Evolutionary conservation across 2,113 vertebrate species (phyloP), one percentile per base, ranked within the genome.

Genomic region (Struthidea cinerea): DNA sequence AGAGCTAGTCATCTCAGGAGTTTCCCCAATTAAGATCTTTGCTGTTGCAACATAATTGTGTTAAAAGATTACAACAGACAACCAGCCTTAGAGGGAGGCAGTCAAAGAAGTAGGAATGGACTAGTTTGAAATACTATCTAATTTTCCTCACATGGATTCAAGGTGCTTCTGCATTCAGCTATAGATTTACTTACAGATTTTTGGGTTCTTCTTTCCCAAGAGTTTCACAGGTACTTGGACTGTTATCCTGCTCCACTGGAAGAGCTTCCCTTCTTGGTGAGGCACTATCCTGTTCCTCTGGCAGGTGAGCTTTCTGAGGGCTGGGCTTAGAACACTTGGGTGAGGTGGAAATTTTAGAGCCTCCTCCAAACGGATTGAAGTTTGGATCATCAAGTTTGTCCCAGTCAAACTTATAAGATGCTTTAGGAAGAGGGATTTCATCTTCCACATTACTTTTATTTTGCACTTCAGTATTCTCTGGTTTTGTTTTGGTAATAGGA

Each of bases 351-450:
- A 98, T 95, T 64, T 83, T 97, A 6, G 90, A 78, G 57, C 88
- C 95, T 21, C 97, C 96, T 69, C 97, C 96, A 89, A 99, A 98
- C 0, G 97, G 98, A 93, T 97, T 98, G 37, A 98, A 98, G 95
- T 98, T 96, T 5, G 98, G 98, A 90, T 99, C 98, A 16, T 98
- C 98, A 75, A 98, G 82, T 50, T 98, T 97, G 33, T 98, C 97
- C 96, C 96, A 97, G 82, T 98, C 97, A 78, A 98, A 95, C 3
- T 89, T 89, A 50, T 98, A 98, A 30, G 98, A 95, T 20, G 90
- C 96, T 93, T 88, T 98, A 35, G 97, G 87, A 67, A 94, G n/a
- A 27, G 95, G 94, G 50, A 75, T 20, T 13, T 95, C 75, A 9
- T 97, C 96, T 76, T 92, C 92, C 5, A 53, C 68, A 49, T 32